A percentile compares a stretch with the other conserved stretches of the same genome.
phyloP scores from a whole-genome alignment of 2,888 invertebrate genomes.

The Lysandra coridon region DNA sequence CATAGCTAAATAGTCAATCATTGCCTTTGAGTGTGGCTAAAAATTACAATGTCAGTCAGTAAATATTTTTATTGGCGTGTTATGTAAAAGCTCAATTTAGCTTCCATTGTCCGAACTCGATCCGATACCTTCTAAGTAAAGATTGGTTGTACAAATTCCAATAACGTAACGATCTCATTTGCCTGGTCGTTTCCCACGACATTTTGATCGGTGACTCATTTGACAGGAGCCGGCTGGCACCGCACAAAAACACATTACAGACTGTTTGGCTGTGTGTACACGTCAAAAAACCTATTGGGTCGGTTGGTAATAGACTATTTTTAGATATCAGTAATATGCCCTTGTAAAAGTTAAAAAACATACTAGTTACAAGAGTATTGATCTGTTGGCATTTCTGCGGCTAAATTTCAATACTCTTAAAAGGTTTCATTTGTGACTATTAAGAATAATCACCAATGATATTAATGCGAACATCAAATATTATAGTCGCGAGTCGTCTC shows the following conservation, averaged over 20 bases:
- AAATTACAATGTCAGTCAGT: no score
- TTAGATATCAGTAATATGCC: not conserved
- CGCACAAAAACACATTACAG: not conserved
- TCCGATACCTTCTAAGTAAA: not conserved
- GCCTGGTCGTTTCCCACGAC: slow-evolving; percentile 25
- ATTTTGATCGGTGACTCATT: slow-evolving; percentile 28
- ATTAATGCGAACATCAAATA: not conserved
- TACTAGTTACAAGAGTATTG: not conserved
- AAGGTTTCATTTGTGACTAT: not conserved
- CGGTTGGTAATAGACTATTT: not conserved
- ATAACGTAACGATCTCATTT: slow-evolving; percentile 27
- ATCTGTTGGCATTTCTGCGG: not conserved
- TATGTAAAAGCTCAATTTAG: not conserved
- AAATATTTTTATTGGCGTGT: not conserved
- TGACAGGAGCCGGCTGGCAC: slow-evolving; percentile 1
- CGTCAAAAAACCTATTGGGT: not conserved
- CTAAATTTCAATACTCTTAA: not conserved
- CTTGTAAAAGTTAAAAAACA: not conserved
- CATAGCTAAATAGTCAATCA: no score
- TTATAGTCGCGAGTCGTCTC: not conserved
- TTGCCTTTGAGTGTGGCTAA: no score
- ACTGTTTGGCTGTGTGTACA: not conserved
- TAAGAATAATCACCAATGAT: not conserved
- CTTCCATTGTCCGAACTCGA: not conserved
- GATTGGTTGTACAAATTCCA: slow-evolving; percentile 3